Base-by-base conservation (phyloP, 2,888 invertebrate genomes). In the Drymonia ruficornis region DNA sequence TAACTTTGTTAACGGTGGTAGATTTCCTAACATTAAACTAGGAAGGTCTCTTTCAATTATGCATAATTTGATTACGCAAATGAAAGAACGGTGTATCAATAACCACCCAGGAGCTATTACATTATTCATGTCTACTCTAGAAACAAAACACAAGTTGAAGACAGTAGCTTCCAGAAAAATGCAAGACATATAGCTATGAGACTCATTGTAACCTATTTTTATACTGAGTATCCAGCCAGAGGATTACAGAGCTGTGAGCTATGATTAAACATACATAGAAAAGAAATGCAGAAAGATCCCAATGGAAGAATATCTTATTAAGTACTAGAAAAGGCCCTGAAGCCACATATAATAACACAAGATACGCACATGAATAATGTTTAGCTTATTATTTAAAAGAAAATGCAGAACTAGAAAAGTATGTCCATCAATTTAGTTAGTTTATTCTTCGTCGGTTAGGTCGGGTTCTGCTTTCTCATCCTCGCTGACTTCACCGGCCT, bases 381-480 rank as follows among this genome's bases (percentile, higher is more conserved):
- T 74, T 86, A 88, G 86, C 83, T 67, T 55, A 65, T 65, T 55
- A 63, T 67, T 63, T 50, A 63, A 65, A 56, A 70, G 63, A 77
- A 80, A 82, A 83, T 84, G 78, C 83, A 81, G 73, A 72, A 60
- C 51, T 69, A 72, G 64, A 70, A 71, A 66, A 72, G 68, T 72
- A 65, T 66, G 58, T 63, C 50, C 47, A 48, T 47, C 46, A 7
- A 23, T 38, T 15, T 48, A 31, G 28, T 16, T 28, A 28, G 54
- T 61, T 85, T 91, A 92, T 87, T 93, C 93, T 72, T 92, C 93
- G 57, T 92, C 93, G n/a, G 91, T 93, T 58, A 92, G 86, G 67
- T 93, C 93, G 11, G 90, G 93, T 72, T 91, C 93, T 11, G 89
- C 93, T 75, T 86, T 81, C 65, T 93, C 93, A 58, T 91, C 91